Percentiles rank a stretch among this genome's conserved stretches.
These are phyloP conservation scores for Dasyurus viverrinus DNA, from an alignment of 2,113 vertebrate genomes.

Conservation along the genomic window DNA sequence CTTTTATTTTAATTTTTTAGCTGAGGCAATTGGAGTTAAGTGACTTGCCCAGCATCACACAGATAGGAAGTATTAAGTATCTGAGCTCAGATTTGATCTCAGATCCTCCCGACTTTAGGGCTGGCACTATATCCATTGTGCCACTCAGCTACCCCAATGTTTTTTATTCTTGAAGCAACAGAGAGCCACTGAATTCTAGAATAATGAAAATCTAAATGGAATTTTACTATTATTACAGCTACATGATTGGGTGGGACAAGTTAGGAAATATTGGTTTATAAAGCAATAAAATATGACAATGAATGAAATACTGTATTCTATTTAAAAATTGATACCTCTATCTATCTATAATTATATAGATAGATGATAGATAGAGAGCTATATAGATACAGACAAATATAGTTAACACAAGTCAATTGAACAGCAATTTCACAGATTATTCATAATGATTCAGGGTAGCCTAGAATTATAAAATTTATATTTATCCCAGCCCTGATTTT, in stretches of 20 bases:
- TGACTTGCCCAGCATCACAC: no score
- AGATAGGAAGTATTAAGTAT: no score
- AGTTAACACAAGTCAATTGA: neutral
- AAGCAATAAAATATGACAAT: neutral
- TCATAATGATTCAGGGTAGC: neutral
- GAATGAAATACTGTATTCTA: neutral
- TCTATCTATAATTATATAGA: no score
- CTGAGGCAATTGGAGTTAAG: neutral
- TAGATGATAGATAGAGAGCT: no score
- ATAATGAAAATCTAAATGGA: neutral
- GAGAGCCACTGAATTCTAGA: neutral
- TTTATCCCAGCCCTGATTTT: slow-evolving; percentile 7
- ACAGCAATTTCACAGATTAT: neutral
- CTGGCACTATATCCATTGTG: no score
- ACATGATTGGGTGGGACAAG: neutral
- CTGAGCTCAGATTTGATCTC: no score
- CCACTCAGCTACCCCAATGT: neutral
- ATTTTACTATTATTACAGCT: neutral
- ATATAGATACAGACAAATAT: no score
- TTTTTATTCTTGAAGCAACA: neutral
- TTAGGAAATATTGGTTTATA: neutral
- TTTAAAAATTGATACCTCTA: neutral
- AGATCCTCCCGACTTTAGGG: no score
- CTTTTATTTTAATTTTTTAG: neutral
- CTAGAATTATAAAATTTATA: neutral